These are phyloP conservation scores for Aselliscus stoliczkanus DNA, from an alignment of 2,797 vertebrate species.

Conservation along the genomic window DNA sequence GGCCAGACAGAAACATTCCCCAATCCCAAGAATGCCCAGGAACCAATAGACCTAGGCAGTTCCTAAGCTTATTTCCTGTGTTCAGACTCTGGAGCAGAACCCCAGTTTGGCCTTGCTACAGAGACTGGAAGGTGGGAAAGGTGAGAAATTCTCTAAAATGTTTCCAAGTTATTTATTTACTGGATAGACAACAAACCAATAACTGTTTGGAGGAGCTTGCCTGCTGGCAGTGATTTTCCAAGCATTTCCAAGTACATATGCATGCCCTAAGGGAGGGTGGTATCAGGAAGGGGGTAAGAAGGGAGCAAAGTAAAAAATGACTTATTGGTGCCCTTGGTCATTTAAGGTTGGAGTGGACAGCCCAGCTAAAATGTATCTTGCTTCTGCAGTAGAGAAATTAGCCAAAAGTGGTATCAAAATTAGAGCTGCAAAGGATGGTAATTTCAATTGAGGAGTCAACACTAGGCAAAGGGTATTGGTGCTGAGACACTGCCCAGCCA, in stretches of 20 bases:
- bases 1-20: slow-evolving; percentile 55
- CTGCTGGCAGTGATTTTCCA: slow-evolving; percentile 53
- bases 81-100: slow-evolving; percentile 55
- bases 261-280: slow-evolving; percentile 10
- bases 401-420: neutral
- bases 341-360: neutral
- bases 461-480: neutral
- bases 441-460: neutral
- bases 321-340: slow-evolving; percentile 41
- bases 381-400: slow-evolving; percentile 32
- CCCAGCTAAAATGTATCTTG: neutral
- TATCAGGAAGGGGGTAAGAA: neutral
- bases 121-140: slow-evolving; percentile 68
- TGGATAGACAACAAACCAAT: slow-evolving; percentile 58
- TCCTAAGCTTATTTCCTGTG: slow-evolving; percentile 67
- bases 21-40: slow-evolving; percentile 59
- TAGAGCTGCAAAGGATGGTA: neutral
- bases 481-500: neutral
- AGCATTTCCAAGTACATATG: slow-evolving; percentile 61
- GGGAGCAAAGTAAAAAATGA: slow-evolving; percentile 37
- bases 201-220: slow-evolving; percentile 38
- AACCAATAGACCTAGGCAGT: slow-evolving; percentile 58
- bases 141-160: slow-evolving; percentile 67
- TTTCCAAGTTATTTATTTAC: slow-evolving; percentile 71
- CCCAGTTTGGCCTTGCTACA: slow-evolving; percentile 58